Evolutionary conservation across 2,113 vertebrate genomes (phyloP), one percentile per base, ranked within the genome.

Genomic region (Tinamus guttatus): DNA sequence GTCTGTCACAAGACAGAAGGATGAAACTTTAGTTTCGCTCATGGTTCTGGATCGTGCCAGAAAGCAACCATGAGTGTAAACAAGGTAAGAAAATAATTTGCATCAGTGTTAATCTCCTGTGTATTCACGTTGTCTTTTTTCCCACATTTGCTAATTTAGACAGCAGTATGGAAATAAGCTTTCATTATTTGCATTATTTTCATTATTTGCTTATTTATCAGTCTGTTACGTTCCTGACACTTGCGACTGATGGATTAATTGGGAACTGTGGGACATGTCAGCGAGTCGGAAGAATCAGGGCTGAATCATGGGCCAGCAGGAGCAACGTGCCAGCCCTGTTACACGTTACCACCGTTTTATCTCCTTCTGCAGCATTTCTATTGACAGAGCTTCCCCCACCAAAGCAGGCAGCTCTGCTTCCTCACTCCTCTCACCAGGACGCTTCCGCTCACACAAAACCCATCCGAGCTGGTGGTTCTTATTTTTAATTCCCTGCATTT

Each of bases 331-430:
- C 78, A 91, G 13, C 54, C 24, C 41, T 74, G 14, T 89, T 87
- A 89, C 43, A 82, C 81, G 85, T 92, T 93, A 84, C 86, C 78
- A 86, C 38, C 49, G 75, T 77, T 21, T 94, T 91, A 60, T 20
- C 60, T 67, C 56, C 78, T 92, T 67, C 82, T 92, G 70, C 81
- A 89, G 74, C 63, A 68, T 92, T 91, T 96, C 94, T 77, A 94
- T 87, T 95, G 89, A 91, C 71, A 64, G 81, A 90, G 15, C 56
- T 90, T 91, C 86, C 94, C 89, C 95, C 95, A 81, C 71, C 85
- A 88, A 77, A 93, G 85, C 68, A 51, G 45, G 15, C 81, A 93
- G 74, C 27, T 69, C 32, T 64, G 34, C 36, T 63, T 94, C 93
- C 87, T 91, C 69, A 85, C 77, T 74, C 88, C 38, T 83, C 79